A percentile compares a stretch with the other conserved stretches of the same genome.
phyloP scores from a whole-genome alignment of 2,888 invertebrate species.

The Pristionchus exspectatus region DNA sequence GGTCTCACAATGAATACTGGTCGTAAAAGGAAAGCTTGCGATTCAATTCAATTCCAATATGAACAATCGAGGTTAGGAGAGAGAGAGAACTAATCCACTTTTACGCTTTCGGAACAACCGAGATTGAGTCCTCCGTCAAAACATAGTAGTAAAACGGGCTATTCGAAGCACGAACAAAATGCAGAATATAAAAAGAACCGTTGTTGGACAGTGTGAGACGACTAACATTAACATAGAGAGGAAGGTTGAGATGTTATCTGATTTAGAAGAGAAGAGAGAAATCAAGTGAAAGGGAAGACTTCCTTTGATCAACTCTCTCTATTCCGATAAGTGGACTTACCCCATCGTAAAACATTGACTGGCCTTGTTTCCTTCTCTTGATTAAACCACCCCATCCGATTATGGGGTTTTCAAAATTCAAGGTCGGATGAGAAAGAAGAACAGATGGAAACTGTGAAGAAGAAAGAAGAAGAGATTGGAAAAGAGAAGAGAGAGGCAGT shows the following conservation, averaged over 20 bases:
- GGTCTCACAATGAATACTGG: neutral
- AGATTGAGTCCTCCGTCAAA: neutral
- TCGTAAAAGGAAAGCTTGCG: conserved; percentile 13
- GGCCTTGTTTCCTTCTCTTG: neutral
- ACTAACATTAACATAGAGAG: conserved; percentile 24
- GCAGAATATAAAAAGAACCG: neutral
- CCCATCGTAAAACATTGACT: conserved; percentile 8
- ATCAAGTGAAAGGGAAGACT: conserved; percentile 33
- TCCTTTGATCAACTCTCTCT: neutral
- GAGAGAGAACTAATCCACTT: conserved; percentile 21
- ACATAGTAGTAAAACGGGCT: neutral
- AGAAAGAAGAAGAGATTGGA: neutral
- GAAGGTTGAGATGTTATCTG: conserved; percentile 21
- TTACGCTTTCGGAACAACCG: neutral
- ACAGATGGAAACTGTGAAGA: conserved; percentile 24
- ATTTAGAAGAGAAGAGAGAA: neutral
- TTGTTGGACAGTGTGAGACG: neutral
- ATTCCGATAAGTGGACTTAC: neutral
- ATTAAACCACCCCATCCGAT: neutral
- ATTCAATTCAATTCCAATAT: conserved; percentile 30
- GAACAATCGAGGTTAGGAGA: conserved; percentile 6
- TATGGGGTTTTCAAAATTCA: conserved; percentile 24
- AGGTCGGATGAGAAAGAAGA: conserved; percentile 32
- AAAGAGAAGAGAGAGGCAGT: neutral
- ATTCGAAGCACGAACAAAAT: neutral